A percentile compares a stretch with the other conserved stretches of the same genome.
Conservation (phyloP, 2,888 invertebrate species). For the Cataglyphis altisquamis region DNA sequence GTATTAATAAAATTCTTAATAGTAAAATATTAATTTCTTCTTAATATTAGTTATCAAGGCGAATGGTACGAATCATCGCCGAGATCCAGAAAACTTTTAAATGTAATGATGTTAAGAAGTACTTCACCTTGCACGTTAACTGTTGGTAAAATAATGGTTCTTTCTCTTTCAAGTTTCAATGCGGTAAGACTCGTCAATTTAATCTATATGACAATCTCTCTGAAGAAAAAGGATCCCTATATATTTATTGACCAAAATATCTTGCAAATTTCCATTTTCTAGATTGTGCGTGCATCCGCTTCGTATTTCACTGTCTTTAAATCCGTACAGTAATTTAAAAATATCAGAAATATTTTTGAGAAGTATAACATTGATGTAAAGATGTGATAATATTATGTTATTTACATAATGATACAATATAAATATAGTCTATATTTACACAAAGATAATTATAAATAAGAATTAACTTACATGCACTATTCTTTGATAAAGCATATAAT, state of each 20-base stretch:
- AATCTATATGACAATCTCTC: background rate
- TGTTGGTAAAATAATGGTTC: slow-evolving; percentile 47
- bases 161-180: slow-evolving; percentile 45
- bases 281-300: slow-evolving; percentile 36
- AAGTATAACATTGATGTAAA: background rate
- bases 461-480: background rate
- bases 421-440: background rate
- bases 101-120: slow-evolving; percentile 44
- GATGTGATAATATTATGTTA: background rate
- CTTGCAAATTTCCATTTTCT: background rate
- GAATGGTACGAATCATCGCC: slow-evolving; percentile 32
- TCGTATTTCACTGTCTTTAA: slow-evolving; percentile 40
- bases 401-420: background rate
- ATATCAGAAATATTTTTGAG: background rate
- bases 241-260: background rate
- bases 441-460: background rate
- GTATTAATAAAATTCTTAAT: slow-evolving; percentile 1
- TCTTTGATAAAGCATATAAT: background rate
- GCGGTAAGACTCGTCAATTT: slow-evolving; percentile 18
- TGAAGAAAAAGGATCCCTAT: background rate
- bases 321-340: slow-evolving; percentile 15
- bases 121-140: slow-evolving; percentile 34
- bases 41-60: slow-evolving; percentile 21
- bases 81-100: slow-evolving; percentile 28
- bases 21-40: background rate